Conservation (phyloP, 1,140 invertebrate species). For the Lysiphlebus fabarum region DNA sequence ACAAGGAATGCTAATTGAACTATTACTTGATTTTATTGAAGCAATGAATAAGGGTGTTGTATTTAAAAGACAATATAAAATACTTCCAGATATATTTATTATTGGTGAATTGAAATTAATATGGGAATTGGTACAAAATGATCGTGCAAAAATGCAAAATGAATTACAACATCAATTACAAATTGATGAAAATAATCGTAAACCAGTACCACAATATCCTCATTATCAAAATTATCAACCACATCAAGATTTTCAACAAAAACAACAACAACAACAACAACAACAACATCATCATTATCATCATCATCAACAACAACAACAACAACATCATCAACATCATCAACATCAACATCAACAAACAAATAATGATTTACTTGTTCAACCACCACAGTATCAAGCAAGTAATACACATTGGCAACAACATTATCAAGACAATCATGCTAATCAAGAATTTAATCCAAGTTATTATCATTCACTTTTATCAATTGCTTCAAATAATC, state of each 20-base stretch:
- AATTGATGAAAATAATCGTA: slow-evolving; percentile 34
- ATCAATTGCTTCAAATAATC: too few relatives aligned
- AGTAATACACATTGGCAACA: slow-evolving; percentile 4
- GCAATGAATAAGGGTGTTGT: slow-evolving; percentile 64
- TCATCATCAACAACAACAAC: slow-evolving; percentile 14
- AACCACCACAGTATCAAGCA: slow-evolving; percentile 16
- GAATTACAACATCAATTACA: slow-evolving; percentile 30
- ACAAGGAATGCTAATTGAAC: slow-evolving; percentile 61
- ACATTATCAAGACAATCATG: slow-evolving; percentile 27
- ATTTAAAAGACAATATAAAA: slow-evolving; percentile 59
- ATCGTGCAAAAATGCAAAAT: slow-evolving; percentile 56
- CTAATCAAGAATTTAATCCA: slow-evolving; percentile 10
- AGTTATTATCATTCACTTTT: too few relatives aligned
- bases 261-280: slow-evolving; percentile 22
- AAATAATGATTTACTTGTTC: slow-evolving; percentile 9
- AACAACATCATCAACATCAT: slow-evolving; percentile 12
- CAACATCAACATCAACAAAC: slow-evolving; percentile 13
- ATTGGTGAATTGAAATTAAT: slow-evolving; percentile 71
- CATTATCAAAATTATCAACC: slow-evolving; percentile 30
- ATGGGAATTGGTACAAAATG: slow-evolving; percentile 66
- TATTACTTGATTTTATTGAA: slow-evolving; percentile 69
- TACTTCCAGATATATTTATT: slow-evolving; percentile 67
- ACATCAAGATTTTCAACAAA: slow-evolving; percentile 26
- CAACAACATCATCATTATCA: slow-evolving; percentile 14
- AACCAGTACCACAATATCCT: slow-evolving; percentile 35